phyloP scores from a whole-genome alignment of 2,113 vertebrate genomes.

The Corapipo altera region DNA sequence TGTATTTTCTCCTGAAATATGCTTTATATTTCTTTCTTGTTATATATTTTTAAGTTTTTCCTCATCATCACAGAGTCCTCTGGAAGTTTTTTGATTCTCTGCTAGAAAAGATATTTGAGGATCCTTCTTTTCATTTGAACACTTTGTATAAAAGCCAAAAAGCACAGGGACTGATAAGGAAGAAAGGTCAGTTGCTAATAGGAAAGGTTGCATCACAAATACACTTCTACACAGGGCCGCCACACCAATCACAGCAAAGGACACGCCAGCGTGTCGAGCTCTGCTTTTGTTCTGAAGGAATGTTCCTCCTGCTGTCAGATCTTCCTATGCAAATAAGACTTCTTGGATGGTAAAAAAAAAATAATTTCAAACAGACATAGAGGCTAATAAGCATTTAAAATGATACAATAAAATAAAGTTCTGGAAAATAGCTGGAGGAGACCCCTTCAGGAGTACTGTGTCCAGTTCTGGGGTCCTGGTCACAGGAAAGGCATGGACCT shows the following conservation, averaged over 20 bases:
- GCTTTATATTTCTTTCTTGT: background rate
- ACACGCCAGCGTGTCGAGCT: fast-evolving
- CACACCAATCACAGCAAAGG: background rate
- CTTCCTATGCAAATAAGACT: background rate
- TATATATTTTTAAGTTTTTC: background rate
- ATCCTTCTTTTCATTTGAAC: background rate
- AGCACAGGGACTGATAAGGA: background rate
- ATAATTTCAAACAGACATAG: background rate
- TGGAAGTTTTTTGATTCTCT: background rate
- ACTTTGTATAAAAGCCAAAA: background rate
- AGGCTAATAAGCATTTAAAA: background rate
- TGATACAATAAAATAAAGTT: background rate
- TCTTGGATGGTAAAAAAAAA: background rate
- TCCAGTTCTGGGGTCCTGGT: too few relatives aligned
- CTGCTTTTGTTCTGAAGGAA: background rate
- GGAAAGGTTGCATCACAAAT: conserved; percentile 12
- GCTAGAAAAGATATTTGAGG: background rate
- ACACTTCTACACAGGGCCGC: background rate
- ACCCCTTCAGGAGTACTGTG: background rate
- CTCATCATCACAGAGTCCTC: background rate
- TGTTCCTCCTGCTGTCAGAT: background rate
- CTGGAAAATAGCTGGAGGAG: background rate
- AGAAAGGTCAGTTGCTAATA: conserved; percentile 29
- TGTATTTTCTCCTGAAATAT: background rate
- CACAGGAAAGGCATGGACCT: background rate